These are phyloP conservation scores for Tor tambroides DNA, from an alignment of 2,113 vertebrate genomes.

Conservation along the genomic window DNA sequence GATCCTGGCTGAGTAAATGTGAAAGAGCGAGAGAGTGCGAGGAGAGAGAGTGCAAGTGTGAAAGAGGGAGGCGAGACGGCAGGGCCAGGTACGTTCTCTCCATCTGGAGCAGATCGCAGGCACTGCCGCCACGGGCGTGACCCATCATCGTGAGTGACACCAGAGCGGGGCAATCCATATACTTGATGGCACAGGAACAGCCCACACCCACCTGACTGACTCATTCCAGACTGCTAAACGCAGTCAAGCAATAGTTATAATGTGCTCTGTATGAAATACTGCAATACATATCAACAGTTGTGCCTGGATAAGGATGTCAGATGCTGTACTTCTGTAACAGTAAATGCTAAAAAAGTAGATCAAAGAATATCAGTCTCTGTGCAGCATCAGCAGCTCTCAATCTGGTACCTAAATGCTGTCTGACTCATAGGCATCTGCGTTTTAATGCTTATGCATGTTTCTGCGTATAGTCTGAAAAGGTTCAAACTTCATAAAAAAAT, in stretches of 20 bases:
- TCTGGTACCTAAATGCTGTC: no score
- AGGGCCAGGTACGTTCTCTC: constrained; percentile 57
- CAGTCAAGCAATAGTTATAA: background rate
- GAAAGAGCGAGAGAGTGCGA: background rate
- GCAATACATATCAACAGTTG: background rate
- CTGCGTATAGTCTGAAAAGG: background rate
- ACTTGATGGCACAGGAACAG: background rate
- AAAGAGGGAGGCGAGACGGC: constrained; percentile 36
- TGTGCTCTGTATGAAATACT: background rate
- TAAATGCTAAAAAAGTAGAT: background rate
- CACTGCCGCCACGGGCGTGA: constrained; percentile 26
- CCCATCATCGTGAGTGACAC: constrained; percentile 6
- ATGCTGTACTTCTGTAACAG: background rate
- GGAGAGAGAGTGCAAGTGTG: background rate
- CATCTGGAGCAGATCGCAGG: constrained; percentile 45
- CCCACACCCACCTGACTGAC: background rate
- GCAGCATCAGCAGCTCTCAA: no score
- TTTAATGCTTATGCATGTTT: background rate
- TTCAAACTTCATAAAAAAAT: background rate
- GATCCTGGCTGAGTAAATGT: constrained; percentile 60
- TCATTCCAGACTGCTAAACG: constrained; percentile 6
- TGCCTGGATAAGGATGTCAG: background rate
- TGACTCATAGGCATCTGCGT: background rate
- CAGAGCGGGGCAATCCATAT: background rate
- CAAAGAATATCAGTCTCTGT: background rate